phyloP scores from a whole-genome alignment of 1,140 invertebrate genomes.

The Lepidurus arcticus region DNA sequence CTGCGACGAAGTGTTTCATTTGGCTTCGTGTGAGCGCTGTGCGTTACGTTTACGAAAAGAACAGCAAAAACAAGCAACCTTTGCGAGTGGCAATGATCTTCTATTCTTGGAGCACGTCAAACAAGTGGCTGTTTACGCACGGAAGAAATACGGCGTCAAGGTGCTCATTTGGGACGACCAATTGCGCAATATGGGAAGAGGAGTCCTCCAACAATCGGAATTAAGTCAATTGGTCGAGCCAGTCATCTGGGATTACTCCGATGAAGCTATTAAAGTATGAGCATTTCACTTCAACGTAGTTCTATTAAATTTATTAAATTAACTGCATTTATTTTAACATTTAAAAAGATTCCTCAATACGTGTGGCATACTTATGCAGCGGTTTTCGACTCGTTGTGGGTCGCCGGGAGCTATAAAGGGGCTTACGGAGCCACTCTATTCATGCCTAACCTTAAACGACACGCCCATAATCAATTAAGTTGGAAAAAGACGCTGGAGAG shows the following conservation, averaged over 20 bases:
- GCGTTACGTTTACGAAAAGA: conserved; percentile 45
- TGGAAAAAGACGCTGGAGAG: conserved; percentile 47
- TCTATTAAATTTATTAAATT: too few species aligned
- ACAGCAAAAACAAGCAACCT: background rate
- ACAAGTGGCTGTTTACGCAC: conserved; percentile 46
- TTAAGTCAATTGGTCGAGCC: conserved; percentile 69
- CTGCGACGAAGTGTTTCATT: conserved; percentile 60
- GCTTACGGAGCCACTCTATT: conserved; percentile 71
- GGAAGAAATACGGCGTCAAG: conserved; percentile 44
- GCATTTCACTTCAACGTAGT: conserved; percentile 39
- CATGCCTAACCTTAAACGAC: conserved; percentile 55
- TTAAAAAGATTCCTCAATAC: conserved; percentile 48
- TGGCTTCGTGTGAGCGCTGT: conserved; percentile 72
- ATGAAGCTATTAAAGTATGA: conserved; percentile 47
- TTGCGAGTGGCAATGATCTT: conserved; percentile 40
- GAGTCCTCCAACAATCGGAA: conserved; percentile 53
- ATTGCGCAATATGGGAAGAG: conserved; percentile 61
- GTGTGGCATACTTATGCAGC: conserved; percentile 73
- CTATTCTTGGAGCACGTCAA: conserved; percentile 67
- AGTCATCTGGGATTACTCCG: conserved; percentile 74
- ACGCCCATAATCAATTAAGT: conserved; percentile 64
- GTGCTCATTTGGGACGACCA: conserved; percentile 93
- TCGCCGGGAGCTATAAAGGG: conserved; percentile 83
- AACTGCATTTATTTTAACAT: too few species aligned
- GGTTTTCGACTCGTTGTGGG: conserved; percentile 81